A percentile compares a stretch with the other conserved stretches of the same genome.
Conservation (phyloP, 2,888 invertebrate genomes). For the Hirtodrosophila alboralis region DNA sequence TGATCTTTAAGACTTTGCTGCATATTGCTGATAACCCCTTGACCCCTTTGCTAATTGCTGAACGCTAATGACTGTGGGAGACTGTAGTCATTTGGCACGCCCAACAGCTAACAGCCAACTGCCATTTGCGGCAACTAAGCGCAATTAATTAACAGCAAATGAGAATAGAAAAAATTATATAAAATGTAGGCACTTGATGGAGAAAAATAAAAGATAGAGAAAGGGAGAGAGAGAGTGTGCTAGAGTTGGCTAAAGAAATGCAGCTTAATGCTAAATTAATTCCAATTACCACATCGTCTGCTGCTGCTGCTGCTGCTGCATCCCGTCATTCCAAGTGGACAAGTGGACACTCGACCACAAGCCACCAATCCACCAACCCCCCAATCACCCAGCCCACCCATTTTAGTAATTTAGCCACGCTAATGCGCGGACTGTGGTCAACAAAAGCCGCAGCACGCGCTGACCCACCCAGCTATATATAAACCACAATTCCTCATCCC, state of each 20-base stretch:
- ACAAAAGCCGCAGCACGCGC: constrained; percentile 71
- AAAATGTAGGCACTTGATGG: constrained; percentile 69
- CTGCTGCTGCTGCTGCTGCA: too few species aligned
- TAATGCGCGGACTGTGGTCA: constrained; percentile 77
- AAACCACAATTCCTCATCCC: constrained; percentile 7
- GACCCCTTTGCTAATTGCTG: constrained; percentile 51
- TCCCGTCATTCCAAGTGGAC: constrained; percentile 15
- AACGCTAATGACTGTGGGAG: constrained; percentile 60
- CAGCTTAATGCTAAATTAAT: constrained; percentile 79
- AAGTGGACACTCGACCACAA: constrained; percentile 53
- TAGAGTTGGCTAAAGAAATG: constrained; percentile 67
- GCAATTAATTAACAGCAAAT: constrained; percentile 76
- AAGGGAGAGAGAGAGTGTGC: too few species aligned
- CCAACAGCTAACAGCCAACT: constrained; percentile 46
- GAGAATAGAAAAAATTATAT: constrained; percentile 72
- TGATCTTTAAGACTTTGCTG: constrained; percentile 21
- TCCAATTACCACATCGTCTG: constrained; percentile 69
- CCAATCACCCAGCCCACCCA: constrained; percentile 11
- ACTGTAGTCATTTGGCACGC: constrained; percentile 49
- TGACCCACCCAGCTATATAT: constrained; percentile 27
- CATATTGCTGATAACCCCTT: constrained; percentile 4
- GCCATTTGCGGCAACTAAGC: constrained; percentile 69
- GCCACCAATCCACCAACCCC: constrained; percentile 20
- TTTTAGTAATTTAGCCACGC: constrained; percentile 70
- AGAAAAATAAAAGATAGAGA: too few species aligned